A percentile compares a stretch with the other conserved stretches of the same genome.
These are phyloP conservation scores for Actenoides lindsayi DNA, from an alignment of 2,113 vertebrate genomes.

Conservation along the genomic window DNA sequence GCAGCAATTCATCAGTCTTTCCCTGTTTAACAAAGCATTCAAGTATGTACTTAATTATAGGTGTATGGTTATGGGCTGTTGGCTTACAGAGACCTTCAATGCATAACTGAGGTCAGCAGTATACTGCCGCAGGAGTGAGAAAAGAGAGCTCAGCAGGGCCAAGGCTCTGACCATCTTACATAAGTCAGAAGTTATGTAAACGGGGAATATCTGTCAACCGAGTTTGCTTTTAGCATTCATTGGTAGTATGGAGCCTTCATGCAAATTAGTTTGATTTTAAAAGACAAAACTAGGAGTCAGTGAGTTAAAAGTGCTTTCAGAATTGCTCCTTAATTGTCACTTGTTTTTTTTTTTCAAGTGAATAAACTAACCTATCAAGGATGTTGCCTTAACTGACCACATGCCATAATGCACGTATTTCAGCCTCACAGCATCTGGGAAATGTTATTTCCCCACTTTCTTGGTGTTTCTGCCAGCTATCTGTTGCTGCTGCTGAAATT, in stretches of 20 bases:
- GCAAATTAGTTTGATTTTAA: background rate
- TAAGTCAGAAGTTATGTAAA: background rate
- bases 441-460: background rate
- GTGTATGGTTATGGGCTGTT: background rate
- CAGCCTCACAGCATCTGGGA: background rate
- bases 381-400: background rate
- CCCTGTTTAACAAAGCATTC: background rate
- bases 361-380: background rate
- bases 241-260: background rate
- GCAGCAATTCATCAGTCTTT: background rate
- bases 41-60: background rate
- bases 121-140: background rate
- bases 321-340: background rate
- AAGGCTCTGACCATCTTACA: background rate
- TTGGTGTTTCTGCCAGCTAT: background rate
- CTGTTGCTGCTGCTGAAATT: accelerated
- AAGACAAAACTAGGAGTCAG: background rate
- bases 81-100: background rate
- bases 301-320: background rate
- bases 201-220: background rate
- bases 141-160: background rate
- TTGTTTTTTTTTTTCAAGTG: background rate
- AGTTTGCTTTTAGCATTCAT: background rate
- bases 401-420: accelerated
- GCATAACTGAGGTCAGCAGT: background rate